Conservation (phyloP, 2,113 vertebrate species). For the Dicaeum eximium region DNA sequence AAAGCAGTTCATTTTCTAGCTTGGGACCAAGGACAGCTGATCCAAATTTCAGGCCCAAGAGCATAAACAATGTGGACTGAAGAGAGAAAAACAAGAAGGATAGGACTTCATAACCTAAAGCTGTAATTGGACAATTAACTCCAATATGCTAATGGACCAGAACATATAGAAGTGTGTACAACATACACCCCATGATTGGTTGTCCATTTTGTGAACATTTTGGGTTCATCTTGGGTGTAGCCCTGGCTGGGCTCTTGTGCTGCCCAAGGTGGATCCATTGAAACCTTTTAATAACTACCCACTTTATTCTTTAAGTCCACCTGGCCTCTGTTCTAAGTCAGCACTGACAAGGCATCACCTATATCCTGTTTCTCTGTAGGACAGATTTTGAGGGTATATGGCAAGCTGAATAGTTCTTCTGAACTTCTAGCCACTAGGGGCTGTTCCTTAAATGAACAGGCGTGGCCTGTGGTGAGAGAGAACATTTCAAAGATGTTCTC, state of each 20-base stretch:
- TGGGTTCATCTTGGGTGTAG: background rate
- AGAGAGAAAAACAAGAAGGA: background rate
- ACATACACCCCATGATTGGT: rapidly evolving
- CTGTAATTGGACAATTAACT: background rate
- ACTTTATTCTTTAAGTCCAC: background rate
- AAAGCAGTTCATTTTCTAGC: background rate
- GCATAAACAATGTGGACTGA: background rate
- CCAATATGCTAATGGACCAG: background rate
- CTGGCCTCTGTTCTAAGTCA: background rate
- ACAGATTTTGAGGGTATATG: background rate
- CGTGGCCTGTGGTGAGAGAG: background rate
- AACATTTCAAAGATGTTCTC: background rate
- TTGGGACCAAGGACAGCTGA: background rate
- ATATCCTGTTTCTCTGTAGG: background rate
- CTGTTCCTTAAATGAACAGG: background rate
- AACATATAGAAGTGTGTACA: background rate
- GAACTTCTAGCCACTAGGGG: background rate
- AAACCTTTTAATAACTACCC: background rate
- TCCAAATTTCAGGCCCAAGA: background rate
- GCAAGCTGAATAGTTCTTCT: background rate
- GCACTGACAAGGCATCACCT: background rate
- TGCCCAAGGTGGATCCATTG: background rate
- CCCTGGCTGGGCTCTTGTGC: background rate
- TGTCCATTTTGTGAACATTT: background rate
- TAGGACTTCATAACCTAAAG: background rate